These are phyloP conservation scores for Cryptoblepharus egeriae DNA, from an alignment of 2,797 vertebrate genomes.

Conservation along the genomic window DNA sequence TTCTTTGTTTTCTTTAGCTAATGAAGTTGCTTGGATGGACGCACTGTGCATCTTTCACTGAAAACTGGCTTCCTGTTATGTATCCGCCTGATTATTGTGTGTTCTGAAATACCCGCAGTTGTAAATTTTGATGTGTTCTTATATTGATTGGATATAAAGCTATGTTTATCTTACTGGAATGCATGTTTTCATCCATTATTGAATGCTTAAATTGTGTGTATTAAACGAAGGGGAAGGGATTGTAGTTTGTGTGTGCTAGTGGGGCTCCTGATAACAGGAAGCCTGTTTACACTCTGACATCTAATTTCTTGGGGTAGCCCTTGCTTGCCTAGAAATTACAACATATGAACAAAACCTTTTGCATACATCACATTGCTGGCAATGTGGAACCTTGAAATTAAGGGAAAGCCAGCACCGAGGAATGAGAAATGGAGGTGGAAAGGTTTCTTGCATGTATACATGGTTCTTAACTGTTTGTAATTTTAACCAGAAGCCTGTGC, in stretches of 20 bases:
- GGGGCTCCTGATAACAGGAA: constrained; percentile 57
- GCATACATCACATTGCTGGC: constrained; percentile 74
- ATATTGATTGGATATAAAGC: constrained; percentile 71
- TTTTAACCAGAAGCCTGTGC: constrained; percentile 78
- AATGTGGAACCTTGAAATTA: constrained; percentile 62
- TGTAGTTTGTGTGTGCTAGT: constrained; percentile 75
- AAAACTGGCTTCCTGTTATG: constrained; percentile 97
- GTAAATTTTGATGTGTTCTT: constrained; percentile 70
- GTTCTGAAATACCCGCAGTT: constrained; percentile 80
- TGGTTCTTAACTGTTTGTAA: constrained; percentile 69
- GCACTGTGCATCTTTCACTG: constrained; percentile 90
- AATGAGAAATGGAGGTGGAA: constrained; percentile 65
- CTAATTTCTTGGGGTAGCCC: not conserved
- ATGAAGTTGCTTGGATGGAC: constrained; percentile 95
- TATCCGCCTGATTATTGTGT: constrained; percentile 93
- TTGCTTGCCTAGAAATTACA: not conserved
- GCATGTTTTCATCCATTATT: constrained; percentile 79
- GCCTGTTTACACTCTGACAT: constrained; percentile 35
- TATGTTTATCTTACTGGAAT: constrained; percentile 75
- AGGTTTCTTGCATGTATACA: constrained; percentile 73
- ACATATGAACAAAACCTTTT: constrained; percentile 28
- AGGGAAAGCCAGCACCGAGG: constrained; percentile 63
- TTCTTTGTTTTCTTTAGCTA: constrained; percentile 76
- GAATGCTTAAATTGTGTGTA: constrained; percentile 77
- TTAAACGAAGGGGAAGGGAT: constrained; percentile 76